Evolutionary conservation across 2,888 invertebrate genomes (phyloP).

Genomic region (Colostygia pectinataria): DNA sequence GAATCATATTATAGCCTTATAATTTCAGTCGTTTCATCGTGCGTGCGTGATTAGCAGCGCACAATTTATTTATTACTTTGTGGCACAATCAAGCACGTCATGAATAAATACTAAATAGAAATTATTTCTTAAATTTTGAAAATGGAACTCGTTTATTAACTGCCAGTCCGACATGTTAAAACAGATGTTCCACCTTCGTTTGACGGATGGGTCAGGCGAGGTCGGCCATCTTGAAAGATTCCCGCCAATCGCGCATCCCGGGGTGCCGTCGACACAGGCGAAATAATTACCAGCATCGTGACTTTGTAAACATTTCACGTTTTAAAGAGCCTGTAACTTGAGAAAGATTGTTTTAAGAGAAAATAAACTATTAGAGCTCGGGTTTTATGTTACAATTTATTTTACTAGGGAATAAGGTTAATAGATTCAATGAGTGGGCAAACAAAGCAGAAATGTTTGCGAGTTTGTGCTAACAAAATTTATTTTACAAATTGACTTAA

Average conservation of each 20-base stretch:
- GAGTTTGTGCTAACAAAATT: background rate
- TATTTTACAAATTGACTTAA: slow-evolving; percentile 2
- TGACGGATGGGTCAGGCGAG: slow-evolving; percentile 79
- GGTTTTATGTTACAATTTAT: slow-evolving; percentile 24
- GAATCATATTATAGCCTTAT: too few species aligned
- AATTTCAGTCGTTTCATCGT: too few species aligned
- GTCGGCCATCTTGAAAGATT: slow-evolving; percentile 75
- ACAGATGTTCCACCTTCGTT: slow-evolving; percentile 77
- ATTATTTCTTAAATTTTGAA: slow-evolving; percentile 47
- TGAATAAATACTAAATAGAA: background rate
- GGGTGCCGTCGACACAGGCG: slow-evolving; percentile 63
- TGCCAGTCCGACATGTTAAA: slow-evolving; percentile 72
- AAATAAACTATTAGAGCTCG: slow-evolving; percentile 27
- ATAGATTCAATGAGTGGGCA: slow-evolving; percentile 10
- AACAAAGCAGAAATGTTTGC: slow-evolving; percentile 6
- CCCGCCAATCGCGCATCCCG: slow-evolving; percentile 69
- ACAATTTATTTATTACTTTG: too few species aligned
- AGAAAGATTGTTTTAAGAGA: slow-evolving; percentile 51
- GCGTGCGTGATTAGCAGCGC: too few species aligned
- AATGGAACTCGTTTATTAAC: slow-evolving; percentile 64
- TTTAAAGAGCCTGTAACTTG: slow-evolving; percentile 58
- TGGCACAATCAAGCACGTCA: too few species aligned
- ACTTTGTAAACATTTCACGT: slow-evolving; percentile 61
- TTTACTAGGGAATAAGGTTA: slow-evolving; percentile 17
- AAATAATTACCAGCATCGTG: slow-evolving; percentile 68